Evolutionary conservation across 1,140 invertebrate species (phyloP), one percentile per base, ranked within the genome.

Genomic region (Oppia nitens): DNA sequence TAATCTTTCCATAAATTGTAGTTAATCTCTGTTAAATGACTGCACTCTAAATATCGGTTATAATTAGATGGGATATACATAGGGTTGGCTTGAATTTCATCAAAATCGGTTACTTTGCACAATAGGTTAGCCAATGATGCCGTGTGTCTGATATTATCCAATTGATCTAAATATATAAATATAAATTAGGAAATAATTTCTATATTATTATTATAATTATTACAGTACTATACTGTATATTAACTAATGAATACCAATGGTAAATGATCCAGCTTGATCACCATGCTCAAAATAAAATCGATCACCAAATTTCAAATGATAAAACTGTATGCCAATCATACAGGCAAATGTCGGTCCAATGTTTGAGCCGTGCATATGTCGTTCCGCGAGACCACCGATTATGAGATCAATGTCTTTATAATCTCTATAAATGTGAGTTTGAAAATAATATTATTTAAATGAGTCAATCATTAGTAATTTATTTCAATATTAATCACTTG

Each of bases 291-390:
- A 69, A 47, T 68, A 71, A 45, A 55, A 66, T 53, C 64, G 57
- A 53, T 66, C 65, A n/a, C 65, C 65, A 26, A 57, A 65, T 47
- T 66, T 66, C 1, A 65, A 49, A 50, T 64, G 62, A 49, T 64
- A 60, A 67, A 94, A 88, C 70, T 94, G 89, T 65, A 86, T 84
- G 3, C 78, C 81, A n/a, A 95, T 77, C 25, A 93, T 79, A 65
- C 85, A 92, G 14, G 78, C 79, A 66, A 90, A 87, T 0, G 86
- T 91, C 0, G 85, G 85, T 11, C 89, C 89, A 2, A 89, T 70
- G 21, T 86, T 65, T 1, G 80, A 81, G 3, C 79, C 81, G 1
- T 79, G 75, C 1, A 79, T 68, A 1, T 78, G 73, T 1, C 66
- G 68, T 68, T 92, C 88, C 1, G 83, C 77, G 70, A 89, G 79